Evolutionary conservation across 1,140 invertebrate species (phyloP).

Genomic region (Drosophila grimshawi): DNA sequence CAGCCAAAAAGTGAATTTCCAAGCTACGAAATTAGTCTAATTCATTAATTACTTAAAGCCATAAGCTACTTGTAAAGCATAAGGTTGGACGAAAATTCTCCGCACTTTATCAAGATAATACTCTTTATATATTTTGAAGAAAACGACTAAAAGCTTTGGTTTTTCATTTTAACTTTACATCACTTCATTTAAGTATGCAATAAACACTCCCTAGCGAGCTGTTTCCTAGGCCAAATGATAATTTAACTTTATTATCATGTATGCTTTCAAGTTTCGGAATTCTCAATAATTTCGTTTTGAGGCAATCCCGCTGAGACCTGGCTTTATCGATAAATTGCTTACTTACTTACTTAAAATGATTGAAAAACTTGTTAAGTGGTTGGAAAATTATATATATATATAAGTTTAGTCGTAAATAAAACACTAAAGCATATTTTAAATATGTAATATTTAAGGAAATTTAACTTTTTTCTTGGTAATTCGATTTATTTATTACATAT

Average conservation of each 20-base stretch:
- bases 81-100: not conserved
- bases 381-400: slow-evolving; percentile 28
- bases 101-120: not conserved
- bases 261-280: slow-evolving; percentile 8
- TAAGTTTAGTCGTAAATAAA: not conserved
- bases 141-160: slow-evolving; percentile 36
- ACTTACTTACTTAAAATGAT: slow-evolving; percentile 57
- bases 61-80: not conserved
- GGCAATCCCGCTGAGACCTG: slow-evolving; percentile 6
- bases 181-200: slow-evolving; percentile 28
- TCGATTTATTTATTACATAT: slow-evolving; percentile 29
- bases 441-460: not conserved
- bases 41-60: not conserved
- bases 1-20: slow-evolving; percentile 10
- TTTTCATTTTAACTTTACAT: not conserved
- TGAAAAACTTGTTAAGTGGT: slow-evolving; percentile 53
- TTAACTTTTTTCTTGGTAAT: slow-evolving; percentile 9
- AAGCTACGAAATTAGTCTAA: not conserved
- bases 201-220: not conserved
- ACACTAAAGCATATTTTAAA: not conserved
- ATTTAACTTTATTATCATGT: slow-evolving; percentile 67
- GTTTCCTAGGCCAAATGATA: slow-evolving; percentile 46
- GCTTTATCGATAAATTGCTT: not conserved
- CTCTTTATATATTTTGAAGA: not conserved
- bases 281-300: slow-evolving; percentile 15